These are phyloP conservation scores for Dicrurus megarhynchus DNA, from an alignment of 2,113 vertebrate species.

Conservation along the genomic window DNA sequence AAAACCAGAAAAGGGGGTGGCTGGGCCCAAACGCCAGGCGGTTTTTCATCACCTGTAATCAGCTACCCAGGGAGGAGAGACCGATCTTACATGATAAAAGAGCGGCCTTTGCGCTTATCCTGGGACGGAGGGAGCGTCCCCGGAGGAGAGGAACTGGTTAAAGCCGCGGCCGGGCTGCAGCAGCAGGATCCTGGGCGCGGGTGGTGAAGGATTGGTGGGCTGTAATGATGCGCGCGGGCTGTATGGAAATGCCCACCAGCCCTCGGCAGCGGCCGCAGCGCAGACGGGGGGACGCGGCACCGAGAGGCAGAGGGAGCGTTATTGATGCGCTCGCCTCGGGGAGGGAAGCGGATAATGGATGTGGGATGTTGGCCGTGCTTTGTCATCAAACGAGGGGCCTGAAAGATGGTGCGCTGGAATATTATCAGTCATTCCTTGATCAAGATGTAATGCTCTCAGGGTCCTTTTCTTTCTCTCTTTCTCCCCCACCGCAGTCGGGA, in stretches of 20 bases:
- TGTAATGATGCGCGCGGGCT: constrained; percentile 74
- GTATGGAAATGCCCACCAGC: constrained; percentile 74
- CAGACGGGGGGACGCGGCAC: constrained; percentile 48
- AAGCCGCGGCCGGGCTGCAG: not conserved
- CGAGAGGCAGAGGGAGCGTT: constrained; percentile 77
- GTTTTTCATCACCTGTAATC: not conserved
- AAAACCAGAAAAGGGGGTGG: not conserved
- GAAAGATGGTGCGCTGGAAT: constrained; percentile 90
- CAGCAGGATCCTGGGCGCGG: constrained; percentile 50
- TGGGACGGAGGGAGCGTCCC: not conserved
- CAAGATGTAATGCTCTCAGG: constrained; percentile 86
- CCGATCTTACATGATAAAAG: rapidly evolving
- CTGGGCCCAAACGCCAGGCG: not conserved
- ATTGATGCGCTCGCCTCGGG: constrained; percentile 96
- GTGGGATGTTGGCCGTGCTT: constrained; percentile 82
- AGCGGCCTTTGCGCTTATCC: rapidly evolving
- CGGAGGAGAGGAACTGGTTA: constrained; percentile 55
- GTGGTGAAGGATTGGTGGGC: constrained; percentile 73
- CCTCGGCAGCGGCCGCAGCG: constrained; percentile 50
- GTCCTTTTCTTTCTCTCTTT: constrained; percentile 38
- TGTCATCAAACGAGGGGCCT: constrained; percentile 96
- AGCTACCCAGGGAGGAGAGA: not conserved
- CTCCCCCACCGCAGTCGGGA: not conserved
- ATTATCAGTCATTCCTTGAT: constrained; percentile 99
- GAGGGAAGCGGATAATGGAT: constrained; percentile 91